phyloP scores from a whole-genome alignment of 2,888 invertebrate genomes.

The Polydrusus pterygomalis region DNA sequence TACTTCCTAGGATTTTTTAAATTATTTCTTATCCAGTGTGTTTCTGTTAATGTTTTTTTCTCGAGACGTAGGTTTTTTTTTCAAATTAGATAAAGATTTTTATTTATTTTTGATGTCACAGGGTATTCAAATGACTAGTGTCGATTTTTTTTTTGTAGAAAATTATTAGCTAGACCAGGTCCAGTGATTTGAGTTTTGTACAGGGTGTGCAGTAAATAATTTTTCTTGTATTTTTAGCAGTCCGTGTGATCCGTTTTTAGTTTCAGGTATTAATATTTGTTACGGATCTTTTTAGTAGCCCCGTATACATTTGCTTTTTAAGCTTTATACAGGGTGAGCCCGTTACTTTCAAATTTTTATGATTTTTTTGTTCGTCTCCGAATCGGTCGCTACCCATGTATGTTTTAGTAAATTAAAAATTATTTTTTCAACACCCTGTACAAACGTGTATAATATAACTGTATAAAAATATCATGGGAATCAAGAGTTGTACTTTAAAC shows the following conservation, averaged over 20 bases:
- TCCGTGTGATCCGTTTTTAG: too few relatives aligned
- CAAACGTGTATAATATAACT: too few relatives aligned
- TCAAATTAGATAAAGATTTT: conserved; percentile 21
- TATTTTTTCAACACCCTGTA: too few relatives aligned
- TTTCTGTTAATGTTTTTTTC: conserved; percentile 35
- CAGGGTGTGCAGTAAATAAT: not conserved
- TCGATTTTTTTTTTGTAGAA: conserved; percentile 25
- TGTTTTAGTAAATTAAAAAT: too few relatives aligned
- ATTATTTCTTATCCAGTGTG: conserved; percentile 43
- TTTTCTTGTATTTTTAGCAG: too few relatives aligned
- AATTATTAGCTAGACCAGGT: conserved; percentile 4
- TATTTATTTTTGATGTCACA: conserved; percentile 41
- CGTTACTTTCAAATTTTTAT: not conserved
- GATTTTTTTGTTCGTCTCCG: too few relatives aligned
- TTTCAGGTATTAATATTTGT: too few relatives aligned
- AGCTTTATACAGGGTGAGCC: too few relatives aligned
- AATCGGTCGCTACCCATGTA: too few relatives aligned
- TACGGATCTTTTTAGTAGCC: too few relatives aligned
- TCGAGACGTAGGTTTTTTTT: conserved; percentile 3
- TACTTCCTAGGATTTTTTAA: conserved; percentile 28
- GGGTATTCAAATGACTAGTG: conserved; percentile 40
- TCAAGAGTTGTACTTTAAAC: conserved; percentile 23
- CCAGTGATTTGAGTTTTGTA: conserved; percentile 13
- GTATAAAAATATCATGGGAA: not conserved
- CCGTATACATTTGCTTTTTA: too few relatives aligned